Percentiles rank a stretch among this genome's conserved stretches.
Conservation (phyloP, 2,797 vertebrate species). For the Channa striata region DNA sequence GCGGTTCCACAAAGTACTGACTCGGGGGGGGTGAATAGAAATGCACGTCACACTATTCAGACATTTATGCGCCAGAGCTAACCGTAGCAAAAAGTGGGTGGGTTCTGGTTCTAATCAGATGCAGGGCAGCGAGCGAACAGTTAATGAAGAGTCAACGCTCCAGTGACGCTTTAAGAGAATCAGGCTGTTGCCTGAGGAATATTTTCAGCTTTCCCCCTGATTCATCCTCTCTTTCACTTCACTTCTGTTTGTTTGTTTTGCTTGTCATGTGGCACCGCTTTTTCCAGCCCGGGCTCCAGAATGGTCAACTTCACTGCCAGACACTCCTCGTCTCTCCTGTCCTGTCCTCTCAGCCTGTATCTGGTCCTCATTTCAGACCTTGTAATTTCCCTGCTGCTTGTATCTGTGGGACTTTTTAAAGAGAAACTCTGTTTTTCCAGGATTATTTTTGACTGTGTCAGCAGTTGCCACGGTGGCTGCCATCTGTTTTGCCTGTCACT, state of each 20-base stretch:
- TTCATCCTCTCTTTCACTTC: slow-evolving; percentile 8
- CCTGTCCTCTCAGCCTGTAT: slow-evolving; percentile 47
- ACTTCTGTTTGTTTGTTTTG: slow-evolving; percentile 64
- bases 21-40: no score
- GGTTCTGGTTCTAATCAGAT: slow-evolving; percentile 55
- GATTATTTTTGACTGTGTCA: slow-evolving; percentile 67
- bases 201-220: slow-evolving; percentile 28
- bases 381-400: slow-evolving; percentile 65
- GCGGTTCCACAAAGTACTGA: no score
- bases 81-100: slow-evolving; percentile 24
- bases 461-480: slow-evolving; percentile 71
- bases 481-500: slow-evolving; percentile 65
- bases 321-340: slow-evolving; percentile 17
- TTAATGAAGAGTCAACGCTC: slow-evolving; percentile 51
- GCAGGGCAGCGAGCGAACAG: not conserved
- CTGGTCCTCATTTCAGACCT: slow-evolving; percentile 74
- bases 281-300: slow-evolving; percentile 50
- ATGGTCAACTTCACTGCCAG: slow-evolving; percentile 13
- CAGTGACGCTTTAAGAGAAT: slow-evolving; percentile 36
- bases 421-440: slow-evolving; percentile 37
- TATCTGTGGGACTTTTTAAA: slow-evolving; percentile 53
- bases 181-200: slow-evolving; percentile 53
- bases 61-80: no score
- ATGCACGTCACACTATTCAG: no score
- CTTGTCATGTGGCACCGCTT: slow-evolving; percentile 51